Percentiles rank a stretch among this genome's conserved stretches.
phyloP scores from a whole-genome alignment of 2,888 invertebrate species.

The Neuroscelio doddi region DNA sequence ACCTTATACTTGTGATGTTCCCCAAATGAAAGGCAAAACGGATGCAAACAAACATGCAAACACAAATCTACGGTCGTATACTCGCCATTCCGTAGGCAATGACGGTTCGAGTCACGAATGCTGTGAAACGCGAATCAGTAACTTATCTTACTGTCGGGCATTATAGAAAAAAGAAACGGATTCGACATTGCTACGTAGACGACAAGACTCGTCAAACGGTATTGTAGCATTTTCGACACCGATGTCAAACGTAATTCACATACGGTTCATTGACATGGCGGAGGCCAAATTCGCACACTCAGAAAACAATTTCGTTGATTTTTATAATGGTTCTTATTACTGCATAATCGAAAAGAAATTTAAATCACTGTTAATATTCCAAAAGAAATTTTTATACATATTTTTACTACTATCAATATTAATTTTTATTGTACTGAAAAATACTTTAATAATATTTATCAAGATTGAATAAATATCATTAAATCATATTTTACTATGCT shows the following conservation, averaged over 20 bases:
- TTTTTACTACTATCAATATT: too few species aligned
- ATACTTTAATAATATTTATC: too few species aligned
- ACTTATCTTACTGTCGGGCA: slow-evolving; percentile 45
- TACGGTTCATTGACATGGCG: slow-evolving; percentile 30
- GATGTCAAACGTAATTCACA: slow-evolving; percentile 15
- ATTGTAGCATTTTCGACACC: not conserved
- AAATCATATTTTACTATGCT: too few species aligned
- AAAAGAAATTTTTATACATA: too few species aligned
- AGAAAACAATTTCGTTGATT: slow-evolving; percentile 39
- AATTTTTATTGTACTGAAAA: too few species aligned
- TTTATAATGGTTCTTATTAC: too few species aligned
- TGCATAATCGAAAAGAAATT: too few species aligned
- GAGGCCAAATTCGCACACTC: slow-evolving; percentile 42
- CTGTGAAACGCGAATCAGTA: slow-evolving; percentile 36
- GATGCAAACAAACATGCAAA: slow-evolving; percentile 21
- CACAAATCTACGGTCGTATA: slow-evolving; percentile 19
- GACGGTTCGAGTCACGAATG: slow-evolving; percentile 34
- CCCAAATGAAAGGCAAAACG: slow-evolving; percentile 33
- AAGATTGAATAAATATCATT: too few species aligned
- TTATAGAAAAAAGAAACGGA: slow-evolving; percentile 35
- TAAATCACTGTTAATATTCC: too few species aligned
- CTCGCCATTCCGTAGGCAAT: slow-evolving; percentile 15
- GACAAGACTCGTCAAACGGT: slow-evolving; percentile 22
- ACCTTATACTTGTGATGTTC: slow-evolving; percentile 52
- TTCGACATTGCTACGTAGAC: slow-evolving; percentile 30